These are phyloP conservation scores for Oscheius onirici DNA, from an alignment of 2,888 invertebrate genomes.

Conservation along the genomic window DNA sequence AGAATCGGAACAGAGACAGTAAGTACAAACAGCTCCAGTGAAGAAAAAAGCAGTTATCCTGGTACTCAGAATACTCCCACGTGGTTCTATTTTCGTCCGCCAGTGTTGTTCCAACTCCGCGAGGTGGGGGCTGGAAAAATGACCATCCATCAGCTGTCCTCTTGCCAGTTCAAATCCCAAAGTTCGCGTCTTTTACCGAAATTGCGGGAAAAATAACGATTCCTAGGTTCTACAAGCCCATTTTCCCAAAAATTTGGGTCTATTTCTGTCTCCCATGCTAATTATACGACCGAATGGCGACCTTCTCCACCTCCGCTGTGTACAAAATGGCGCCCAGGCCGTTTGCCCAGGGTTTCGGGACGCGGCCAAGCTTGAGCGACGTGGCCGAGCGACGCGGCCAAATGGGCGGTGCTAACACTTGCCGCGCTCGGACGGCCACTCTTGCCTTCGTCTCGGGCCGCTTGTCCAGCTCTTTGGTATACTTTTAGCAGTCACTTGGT, in stretches of 20 bases:
- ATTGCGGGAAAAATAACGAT: not conserved
- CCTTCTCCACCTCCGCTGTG: slow-evolving; percentile 7
- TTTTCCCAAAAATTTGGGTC: too few species aligned
- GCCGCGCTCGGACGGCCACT: slow-evolving; percentile 17
- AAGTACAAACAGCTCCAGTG: too few species aligned
- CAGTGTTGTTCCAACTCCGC: too few species aligned
- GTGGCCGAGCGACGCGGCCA: slow-evolving; percentile 36
- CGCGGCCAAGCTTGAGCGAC: slow-evolving; percentile 33
- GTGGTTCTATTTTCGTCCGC: too few species aligned
- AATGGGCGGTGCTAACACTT: slow-evolving; percentile 20
- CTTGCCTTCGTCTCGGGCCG: not conserved
- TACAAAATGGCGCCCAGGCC: slow-evolving; percentile 16
- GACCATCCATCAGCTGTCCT: too few species aligned
- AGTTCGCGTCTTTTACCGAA: not conserved
- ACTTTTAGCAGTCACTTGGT: not conserved
- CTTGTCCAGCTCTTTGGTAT: not conserved
- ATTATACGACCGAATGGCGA: slow-evolving; percentile 1
- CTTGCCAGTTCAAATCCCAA: too few species aligned
- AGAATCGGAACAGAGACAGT: too few species aligned
- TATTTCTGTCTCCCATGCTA: not conserved
- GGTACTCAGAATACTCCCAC: too few species aligned
- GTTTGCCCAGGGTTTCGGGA: slow-evolving; percentile 38
- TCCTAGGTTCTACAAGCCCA: not conserved
- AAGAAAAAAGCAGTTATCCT: too few species aligned
- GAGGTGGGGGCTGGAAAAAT: too few species aligned